Evolutionary conservation across 2,113 vertebrate species (phyloP), one percentile per base, ranked within the genome.

Genomic region (Pseudolaguvia tuberculata): DNA sequence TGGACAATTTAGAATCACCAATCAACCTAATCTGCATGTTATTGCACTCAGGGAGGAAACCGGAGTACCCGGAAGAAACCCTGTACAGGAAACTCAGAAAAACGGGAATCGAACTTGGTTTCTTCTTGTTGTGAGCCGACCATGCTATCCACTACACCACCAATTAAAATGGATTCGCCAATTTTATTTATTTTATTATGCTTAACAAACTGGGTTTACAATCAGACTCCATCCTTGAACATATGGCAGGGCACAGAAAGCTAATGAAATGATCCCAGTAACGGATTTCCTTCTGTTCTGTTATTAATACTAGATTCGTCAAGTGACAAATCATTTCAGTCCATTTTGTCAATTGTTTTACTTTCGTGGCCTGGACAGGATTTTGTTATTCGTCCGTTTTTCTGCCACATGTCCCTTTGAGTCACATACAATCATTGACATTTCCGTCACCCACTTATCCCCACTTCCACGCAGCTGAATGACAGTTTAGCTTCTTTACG

Each of bases 371-470:
- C 25, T 55, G 23, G 27, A 51, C 53, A 61, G 56, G 76, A 35
- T 45, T 47, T 70, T 47, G 20, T 20, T 68, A 72, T 74, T 74
- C 55, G 78, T 68, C 74, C 75, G 58, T 78, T 77, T 63, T 61
- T 52, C 78, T 51, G 71, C 57, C 79, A 81, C 72, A 75, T 77
- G 72, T 78, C 81, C 50, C 48, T 53, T 23, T 90, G 88, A 90
- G 83, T 78, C 55, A 68, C 57, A 62, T 82, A 55, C 85, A 88
- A 88, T 90, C 85, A 90, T 91, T 89, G 86, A 88, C 84, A 78
- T 83, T 78, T 75, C 68, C 52, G 59, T 76, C 71, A 76, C 71
- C 78, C 84, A 78, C 79, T 85, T 77, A 55, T 70, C 79, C 79
- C 51, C 70, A 77, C 83, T 10, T 53, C 70, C 70, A 83, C 84